Percentiles rank a stretch among this genome's conserved stretches.
Conservation (phyloP, 2,888 invertebrate genomes). For the Dione juno region DNA sequence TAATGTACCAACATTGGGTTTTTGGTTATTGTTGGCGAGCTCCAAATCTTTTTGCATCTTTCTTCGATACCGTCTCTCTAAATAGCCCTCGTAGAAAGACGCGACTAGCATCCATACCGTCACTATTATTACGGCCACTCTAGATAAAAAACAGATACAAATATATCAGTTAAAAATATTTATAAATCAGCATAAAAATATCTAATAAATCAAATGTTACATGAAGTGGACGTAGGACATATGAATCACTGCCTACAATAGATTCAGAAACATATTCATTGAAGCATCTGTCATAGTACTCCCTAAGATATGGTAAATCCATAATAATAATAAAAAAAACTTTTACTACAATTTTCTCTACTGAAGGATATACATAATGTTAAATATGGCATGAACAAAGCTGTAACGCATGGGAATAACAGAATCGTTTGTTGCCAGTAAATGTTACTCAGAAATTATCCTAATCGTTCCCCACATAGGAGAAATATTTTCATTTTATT, state of each 20-base stretch:
- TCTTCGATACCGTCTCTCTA: slow-evolving; percentile 73
- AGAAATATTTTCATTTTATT: too few relatives aligned
- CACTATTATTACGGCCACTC: slow-evolving; percentile 78
- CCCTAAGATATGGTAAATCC: background rate
- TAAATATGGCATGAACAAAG: background rate
- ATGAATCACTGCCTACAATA: too few relatives aligned
- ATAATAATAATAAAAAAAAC: slow-evolving; percentile 1
- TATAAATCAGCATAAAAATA: too few relatives aligned
- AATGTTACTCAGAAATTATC: too few relatives aligned
- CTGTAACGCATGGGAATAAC: background rate
- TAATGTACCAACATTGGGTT: slow-evolving; percentile 71
- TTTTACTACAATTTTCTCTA: background rate
- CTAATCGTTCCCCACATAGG: too few relatives aligned
- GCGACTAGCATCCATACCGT: slow-evolving; percentile 83
- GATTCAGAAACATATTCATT: background rate
- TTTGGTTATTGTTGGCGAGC: slow-evolving; percentile 71
- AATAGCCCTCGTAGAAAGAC: slow-evolving; percentile 85
- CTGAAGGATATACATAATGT: background rate
- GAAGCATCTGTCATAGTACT: background rate
- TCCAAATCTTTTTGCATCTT: slow-evolving; percentile 74
- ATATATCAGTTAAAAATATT: background rate
- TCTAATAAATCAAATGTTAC: too few relatives aligned
- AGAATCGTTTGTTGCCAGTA: too few relatives aligned
- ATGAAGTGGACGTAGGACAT: too few relatives aligned
- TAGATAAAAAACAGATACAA: slow-evolving; percentile 57